Evolutionary conservation across 1,140 invertebrate genomes (phyloP), one percentile per base, ranked within the genome.

Genomic region (Pogonus chalceus): DNA sequence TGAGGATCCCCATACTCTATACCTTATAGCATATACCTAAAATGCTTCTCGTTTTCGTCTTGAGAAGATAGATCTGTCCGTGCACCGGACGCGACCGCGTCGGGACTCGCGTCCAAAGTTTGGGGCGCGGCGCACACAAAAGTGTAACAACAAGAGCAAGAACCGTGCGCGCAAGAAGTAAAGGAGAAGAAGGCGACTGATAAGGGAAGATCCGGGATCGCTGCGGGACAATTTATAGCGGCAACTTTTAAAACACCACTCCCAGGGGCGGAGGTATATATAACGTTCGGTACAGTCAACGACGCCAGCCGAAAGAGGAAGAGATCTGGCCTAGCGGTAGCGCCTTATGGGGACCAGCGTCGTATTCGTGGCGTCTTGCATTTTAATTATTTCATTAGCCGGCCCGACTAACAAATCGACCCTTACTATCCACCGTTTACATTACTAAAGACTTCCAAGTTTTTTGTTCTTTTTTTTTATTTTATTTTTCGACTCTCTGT

Each of bases 231-330:
- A 69, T 69, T 69, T 69, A 69, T 69, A 58, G 67, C 65, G 61
- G 66, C 64, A 69, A 69, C 66, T 69, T 69, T 69, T 69, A 69
- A 69, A 69, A 69, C 66, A 68, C 37, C 65, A 67, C 65, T 65
- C 65, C 58, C 37, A 43, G 37, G 37, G 55, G 65, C 61, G 66
- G 60, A 62, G 57, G 59, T 61, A 64, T 66, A 62, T 65, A 66
- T 68, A 60, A 64, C 60, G 62, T 66, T 66, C 63, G 65, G 66
- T 65, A 65, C 64, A 68, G 58, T 65, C 63, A 12, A n/a, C n/a
- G n/a, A n/a, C n/a, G n/a, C n/a, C 37, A 9, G 18, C 9, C 4
- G 18, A 9, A 43, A 43, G 37, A 10, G 9, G 9, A 43, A 7
- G 9, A 9, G 7, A 18, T 18, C 37, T n/a, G n/a, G 18, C 18